Evolutionary conservation across 2,888 invertebrate species (phyloP).

Genomic region (Platynereis dumerilii): DNA sequence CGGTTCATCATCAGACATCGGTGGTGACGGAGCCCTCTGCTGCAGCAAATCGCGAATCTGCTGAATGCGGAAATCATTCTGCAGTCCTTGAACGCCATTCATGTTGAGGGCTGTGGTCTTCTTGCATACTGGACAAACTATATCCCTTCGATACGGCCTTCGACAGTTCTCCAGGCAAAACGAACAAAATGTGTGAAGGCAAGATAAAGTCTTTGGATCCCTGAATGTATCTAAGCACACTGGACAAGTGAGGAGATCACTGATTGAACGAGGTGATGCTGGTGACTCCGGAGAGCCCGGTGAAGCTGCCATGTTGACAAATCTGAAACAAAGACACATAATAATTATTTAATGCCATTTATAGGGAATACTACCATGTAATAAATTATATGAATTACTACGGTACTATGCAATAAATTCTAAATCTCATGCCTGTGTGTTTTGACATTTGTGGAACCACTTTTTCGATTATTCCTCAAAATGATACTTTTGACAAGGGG

Average conservation of each 20-base stretch:
- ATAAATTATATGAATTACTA: too few relatives aligned
- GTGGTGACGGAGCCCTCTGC: slow-evolving; percentile 15
- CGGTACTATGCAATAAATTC: too few relatives aligned
- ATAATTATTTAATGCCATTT: too few relatives aligned
- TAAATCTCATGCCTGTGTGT: too few relatives aligned
- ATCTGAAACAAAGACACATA: too few relatives aligned
- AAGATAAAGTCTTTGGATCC: slow-evolving; percentile 57
- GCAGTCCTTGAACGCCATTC: slow-evolving; percentile 56
- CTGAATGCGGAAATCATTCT: slow-evolving; percentile 55
- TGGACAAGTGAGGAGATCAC: slow-evolving; percentile 47
- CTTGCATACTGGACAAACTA: slow-evolving; percentile 60
- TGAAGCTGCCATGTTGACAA: slow-evolving; percentile 21
- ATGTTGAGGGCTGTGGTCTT: slow-evolving; percentile 56
- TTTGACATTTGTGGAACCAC: too few relatives aligned
- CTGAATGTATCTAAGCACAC: slow-evolving; percentile 58
- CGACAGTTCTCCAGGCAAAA: slow-evolving; percentile 52
- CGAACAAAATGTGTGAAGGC: slow-evolving; percentile 59
- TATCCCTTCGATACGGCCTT: slow-evolving; percentile 50
- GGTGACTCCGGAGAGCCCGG: slow-evolving; percentile 3
- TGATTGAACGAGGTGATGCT: slow-evolving; percentile 11
- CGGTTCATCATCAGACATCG: slow-evolving; percentile 11
- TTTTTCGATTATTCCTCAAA: too few relatives aligned
- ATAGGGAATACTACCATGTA: too few relatives aligned
- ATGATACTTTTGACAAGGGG: too few relatives aligned
- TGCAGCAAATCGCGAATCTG: slow-evolving; percentile 37